These are phyloP conservation scores for Erithacus rubecula DNA, from an alignment of 2,797 vertebrate genomes.

Conservation along the genomic window DNA sequence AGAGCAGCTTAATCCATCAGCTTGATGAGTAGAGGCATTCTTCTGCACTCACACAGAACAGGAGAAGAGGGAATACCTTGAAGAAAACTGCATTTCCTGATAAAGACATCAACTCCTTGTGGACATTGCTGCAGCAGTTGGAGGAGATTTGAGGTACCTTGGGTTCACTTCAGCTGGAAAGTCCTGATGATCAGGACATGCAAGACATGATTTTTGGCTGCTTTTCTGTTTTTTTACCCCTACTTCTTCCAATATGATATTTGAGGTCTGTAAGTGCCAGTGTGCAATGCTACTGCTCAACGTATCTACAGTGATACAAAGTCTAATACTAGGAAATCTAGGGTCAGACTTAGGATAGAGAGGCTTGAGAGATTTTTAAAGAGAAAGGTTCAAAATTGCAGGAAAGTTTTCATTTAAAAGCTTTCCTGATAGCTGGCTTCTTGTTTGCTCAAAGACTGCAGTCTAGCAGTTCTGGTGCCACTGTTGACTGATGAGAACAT, in stretches of 20 bases:
- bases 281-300: background rate
- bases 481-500: rapidly evolving
- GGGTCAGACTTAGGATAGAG: background rate
- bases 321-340: background rate
- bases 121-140: background rate
- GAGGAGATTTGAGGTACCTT: background rate
- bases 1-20: background rate
- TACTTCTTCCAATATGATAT: background rate
- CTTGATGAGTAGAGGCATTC: background rate
- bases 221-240: background rate
- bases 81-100: background rate
- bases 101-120: background rate
- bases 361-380: background rate
- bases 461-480: background rate
- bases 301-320: background rate
- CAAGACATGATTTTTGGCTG: background rate
- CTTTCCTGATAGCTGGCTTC: background rate
- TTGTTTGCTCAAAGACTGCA: background rate
- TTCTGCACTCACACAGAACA: background rate
- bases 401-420: background rate
- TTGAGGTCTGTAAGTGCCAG: background rate
- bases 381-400: background rate
- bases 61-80: background rate
- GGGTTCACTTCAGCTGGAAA: background rate
- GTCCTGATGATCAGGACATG: background rate